Evolutionary conservation across 2,797 vertebrate genomes (phyloP), one percentile per base, ranked within the genome.

Genomic region (Anas bahamensis): DNA sequence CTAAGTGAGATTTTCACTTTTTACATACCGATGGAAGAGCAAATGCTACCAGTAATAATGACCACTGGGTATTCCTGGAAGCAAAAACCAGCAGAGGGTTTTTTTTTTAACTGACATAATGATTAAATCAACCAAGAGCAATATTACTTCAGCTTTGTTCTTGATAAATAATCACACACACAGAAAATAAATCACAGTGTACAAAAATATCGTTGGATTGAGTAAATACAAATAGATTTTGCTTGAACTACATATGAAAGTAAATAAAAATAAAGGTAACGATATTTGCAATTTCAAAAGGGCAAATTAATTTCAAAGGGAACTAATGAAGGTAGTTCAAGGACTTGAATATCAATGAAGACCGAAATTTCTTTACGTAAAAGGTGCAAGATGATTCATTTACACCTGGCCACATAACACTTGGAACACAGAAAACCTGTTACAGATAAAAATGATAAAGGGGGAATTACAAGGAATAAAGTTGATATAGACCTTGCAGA

Each of bases 281-380:
- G 63, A 91, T 76, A 73, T 42, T 23, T 82, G 48, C 29, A n/a
- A 37, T 88, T 93, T 81, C 24, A 29, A 73, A 91, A 66, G 11
- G 24, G 18, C 17, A 94, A 84, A 79, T 82, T 68, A 66, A 56
- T 93, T 94, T 73, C 71, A 73, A 93, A 93, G 42, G 19, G 48
- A 91, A 41, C 24, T 48, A 86, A 86, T 72, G 42, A 42, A 89
- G 63, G 72, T 84, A 73, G 26, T 19, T 81, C 64, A 83, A 88
- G 77, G 42, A 71, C 57, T 28, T 63, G 68, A 76, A 66, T 18
- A 76, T 63, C 64, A 73, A 10, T 37, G 48, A 71, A 86, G 65
- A 31, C 24, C 79, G 68, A 86, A 82, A 90, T 82, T 31, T 84
- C 52, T 88, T 78, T 60, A 56, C n/a, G 53, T 66, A 63, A 75